Evolutionary conservation across 2,113 vertebrate genomes (phyloP).

Genomic region (Ginglymostoma cirratum): DNA sequence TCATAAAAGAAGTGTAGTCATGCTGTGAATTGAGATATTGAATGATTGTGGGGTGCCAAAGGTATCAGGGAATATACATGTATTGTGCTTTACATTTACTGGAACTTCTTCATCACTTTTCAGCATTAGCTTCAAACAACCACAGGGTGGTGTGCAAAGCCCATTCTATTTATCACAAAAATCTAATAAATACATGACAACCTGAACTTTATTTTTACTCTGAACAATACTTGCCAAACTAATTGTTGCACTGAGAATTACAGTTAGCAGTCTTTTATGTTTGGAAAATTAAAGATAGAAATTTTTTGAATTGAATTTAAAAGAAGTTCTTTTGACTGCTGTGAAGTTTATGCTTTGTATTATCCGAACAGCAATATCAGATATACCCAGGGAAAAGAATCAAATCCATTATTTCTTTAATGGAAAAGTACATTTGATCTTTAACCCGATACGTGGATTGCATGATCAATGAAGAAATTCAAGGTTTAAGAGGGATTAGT

Average conservation of each 20-base stretch:
- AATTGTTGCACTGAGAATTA: not conserved
- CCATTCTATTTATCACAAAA: not conserved
- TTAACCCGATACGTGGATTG: not conserved
- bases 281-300: not conserved
- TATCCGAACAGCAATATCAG: not conserved
- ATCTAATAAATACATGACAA: not conserved
- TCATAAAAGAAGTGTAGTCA: not conserved
- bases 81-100: not conserved
- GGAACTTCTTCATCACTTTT: not conserved
- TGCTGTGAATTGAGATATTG: not conserved
- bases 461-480: not conserved
- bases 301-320: not conserved
- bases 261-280: not conserved
- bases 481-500: not conserved
- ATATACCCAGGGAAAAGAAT: not conserved
- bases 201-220: not conserved
- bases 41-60: not conserved
- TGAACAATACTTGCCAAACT: not conserved
- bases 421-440: not conserved
- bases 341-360: not conserved
- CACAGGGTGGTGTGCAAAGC: slow-evolving; percentile 26
- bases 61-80: not conserved
- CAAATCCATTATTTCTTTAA: not conserved
- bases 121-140: not conserved
- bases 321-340: not conserved